Percentiles rank a stretch among this genome's conserved stretches.
Conservation (phyloP, 2,113 vertebrate genomes). For the Gobius niger region DNA sequence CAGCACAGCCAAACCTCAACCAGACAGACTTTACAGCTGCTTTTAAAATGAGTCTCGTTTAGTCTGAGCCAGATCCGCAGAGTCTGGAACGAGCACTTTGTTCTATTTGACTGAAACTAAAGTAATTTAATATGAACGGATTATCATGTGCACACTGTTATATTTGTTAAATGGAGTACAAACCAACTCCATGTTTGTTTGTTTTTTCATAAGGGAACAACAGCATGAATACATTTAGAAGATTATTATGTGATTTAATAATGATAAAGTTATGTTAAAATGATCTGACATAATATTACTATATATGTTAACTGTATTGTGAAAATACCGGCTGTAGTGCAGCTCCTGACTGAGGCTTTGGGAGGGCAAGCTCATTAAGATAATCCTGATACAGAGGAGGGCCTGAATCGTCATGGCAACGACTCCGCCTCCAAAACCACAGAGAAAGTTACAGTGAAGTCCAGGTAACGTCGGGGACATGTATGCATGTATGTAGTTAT, state of each 20-base stretch:
- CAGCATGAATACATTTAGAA: no score
- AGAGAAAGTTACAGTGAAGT: background rate
- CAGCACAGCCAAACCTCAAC: conserved; percentile 32
- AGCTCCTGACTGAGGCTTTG: conserved; percentile 13
- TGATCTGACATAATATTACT: background rate
- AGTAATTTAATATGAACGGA: no score
- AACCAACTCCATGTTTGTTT: no score
- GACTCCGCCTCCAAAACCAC: background rate
- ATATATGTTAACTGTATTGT: background rate
- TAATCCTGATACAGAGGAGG: background rate
- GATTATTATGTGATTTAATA: no score
- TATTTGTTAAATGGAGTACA: no score
- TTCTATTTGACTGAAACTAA: no score
- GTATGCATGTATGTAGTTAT: no score
- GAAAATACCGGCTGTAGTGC: background rate
- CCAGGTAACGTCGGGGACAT: background rate
- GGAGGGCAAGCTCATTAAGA: background rate
- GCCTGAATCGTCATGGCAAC: conserved; percentile 12
- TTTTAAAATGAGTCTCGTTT: conserved; percentile 17
- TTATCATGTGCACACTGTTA: no score
- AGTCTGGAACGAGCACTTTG: conserved; percentile 6
- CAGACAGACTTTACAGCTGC: conserved; percentile 6
- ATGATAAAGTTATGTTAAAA: no score
- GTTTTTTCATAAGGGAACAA: no score
- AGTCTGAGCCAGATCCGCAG: no score